A percentile compares a stretch with the other conserved stretches of the same genome.
Conservation (phyloP, 2,797 vertebrate species). For the Rhinoraja longicauda region DNA sequence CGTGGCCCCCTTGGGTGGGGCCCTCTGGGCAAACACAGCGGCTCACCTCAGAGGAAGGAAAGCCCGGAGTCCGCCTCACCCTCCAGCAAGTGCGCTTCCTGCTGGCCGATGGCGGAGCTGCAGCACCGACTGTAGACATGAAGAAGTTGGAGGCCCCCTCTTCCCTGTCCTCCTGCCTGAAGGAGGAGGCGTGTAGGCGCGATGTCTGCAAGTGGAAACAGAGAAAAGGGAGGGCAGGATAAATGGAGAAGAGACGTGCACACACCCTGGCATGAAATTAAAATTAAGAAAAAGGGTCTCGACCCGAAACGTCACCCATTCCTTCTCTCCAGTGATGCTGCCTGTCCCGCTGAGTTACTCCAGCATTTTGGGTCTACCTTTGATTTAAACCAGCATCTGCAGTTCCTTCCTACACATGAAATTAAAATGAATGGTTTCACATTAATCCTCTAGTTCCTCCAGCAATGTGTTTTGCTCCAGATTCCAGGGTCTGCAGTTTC, state of each 20-base stretch:
- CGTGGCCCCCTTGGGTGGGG: conserved; percentile 17
- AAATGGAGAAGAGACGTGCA: conserved; percentile 7
- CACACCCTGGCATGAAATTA: conserved; percentile 22
- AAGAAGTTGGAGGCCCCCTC: conserved; percentile 35
- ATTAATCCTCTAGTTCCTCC: background rate
- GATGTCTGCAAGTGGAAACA: conserved; percentile 21
- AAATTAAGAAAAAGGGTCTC: background rate
- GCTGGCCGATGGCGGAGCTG: conserved; percentile 26
- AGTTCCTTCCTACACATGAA: background rate
- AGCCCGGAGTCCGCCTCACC: conserved; percentile 35
- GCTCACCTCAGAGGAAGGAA: conserved; percentile 33
- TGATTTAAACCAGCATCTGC: too few species aligned
- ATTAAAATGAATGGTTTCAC: background rate
- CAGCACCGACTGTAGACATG: conserved; percentile 19
- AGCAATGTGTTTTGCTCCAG: too few species aligned
- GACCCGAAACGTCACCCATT: too few species aligned
- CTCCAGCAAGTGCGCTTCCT: conserved; percentile 37
- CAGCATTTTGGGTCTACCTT: too few species aligned
- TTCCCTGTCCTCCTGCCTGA: conserved; percentile 37
- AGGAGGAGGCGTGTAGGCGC: conserved; percentile 30
- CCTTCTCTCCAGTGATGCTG: too few species aligned
- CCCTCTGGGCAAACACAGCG: background rate
- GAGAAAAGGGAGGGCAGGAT: conserved; percentile 18
- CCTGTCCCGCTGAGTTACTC: too few species aligned
- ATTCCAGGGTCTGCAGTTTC: too few species aligned